Base-by-base conservation (phyloP, 2,797 vertebrate genomes). In the Apodemus agrarius region DNA sequence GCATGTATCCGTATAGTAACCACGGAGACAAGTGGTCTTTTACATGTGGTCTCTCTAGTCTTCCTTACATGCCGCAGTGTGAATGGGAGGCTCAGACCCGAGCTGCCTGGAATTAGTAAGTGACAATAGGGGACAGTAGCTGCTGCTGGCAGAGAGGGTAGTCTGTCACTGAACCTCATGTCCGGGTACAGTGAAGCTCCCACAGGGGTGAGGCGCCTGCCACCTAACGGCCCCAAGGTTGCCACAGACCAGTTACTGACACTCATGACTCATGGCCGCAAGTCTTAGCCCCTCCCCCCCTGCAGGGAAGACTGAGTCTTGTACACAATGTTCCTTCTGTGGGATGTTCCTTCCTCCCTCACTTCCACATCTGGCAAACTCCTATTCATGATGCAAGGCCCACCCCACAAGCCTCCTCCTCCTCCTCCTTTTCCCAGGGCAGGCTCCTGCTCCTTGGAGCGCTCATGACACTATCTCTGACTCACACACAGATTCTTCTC, bases 1-100 rank as follows among this genome's bases (percentile, higher is more conserved):
- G 29, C 43, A 34, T 6, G 31, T 21, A 3, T 0, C n/a, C 16
- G 13, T 3, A 31, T 7, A 43, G 0, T 31, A 0, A 19, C 22
- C 16, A 4, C 10, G 0, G 8, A n/a, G 26, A 17, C 75, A 4
- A 0, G 7, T 2, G 5, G 49, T 22, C 21, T 63, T 7, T 91
- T 13, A 1, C 52, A 43, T 0, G 0, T 3, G 14, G 82, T 46
- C 65, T 5, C 0, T 10, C 17, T 10, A 0, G 26, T 49, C 78
- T 59, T 21, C 6, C 46, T 49, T 22, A 84, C 14, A 49, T 0
- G 14, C 69, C 1, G 14, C 69, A 22, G 0, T 9, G 31, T 31
- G 10, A 52, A 3, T 21, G 22, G 43, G 46, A 19, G 26, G 46
- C 85, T 57, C 43, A 74, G 43, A 69, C 46, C 52, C 11, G 37